Evolutionary conservation across 2,888 invertebrate species (phyloP).

Genomic region (Drosophila pullipes): DNA sequence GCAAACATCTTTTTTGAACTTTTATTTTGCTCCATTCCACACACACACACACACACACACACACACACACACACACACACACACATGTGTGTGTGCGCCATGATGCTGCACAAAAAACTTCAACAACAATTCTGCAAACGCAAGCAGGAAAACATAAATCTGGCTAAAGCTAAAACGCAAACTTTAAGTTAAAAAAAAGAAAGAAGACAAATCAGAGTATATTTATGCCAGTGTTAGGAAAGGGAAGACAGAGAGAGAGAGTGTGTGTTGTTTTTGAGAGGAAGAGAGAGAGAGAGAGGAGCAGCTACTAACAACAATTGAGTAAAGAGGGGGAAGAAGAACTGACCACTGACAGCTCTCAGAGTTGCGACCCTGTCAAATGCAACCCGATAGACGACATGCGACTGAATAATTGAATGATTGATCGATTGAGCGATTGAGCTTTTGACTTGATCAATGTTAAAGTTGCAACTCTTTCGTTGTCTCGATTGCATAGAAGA

Average conservation of each 20-base stretch:
- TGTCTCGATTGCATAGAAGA: not conserved
- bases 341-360: conserved; percentile 5
- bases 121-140: conserved; percentile 82
- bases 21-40: conserved; percentile 34
- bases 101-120: conserved; percentile 81
- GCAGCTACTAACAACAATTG: conserved; percentile 18
- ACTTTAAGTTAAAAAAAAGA: conserved; percentile 66
- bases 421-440: conserved; percentile 4
- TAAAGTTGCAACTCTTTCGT: not conserved
- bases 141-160: conserved; percentile 81
- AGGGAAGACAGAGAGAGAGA: conserved; percentile 12
- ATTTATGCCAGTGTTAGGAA: conserved; percentile 70
- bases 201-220: conserved; percentile 26
- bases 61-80: not conserved
- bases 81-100: conserved; percentile 43
- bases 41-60: not conserved
- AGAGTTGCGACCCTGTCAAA: conserved; percentile 12
- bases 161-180: conserved; percentile 81
- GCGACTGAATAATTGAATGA: conserved; percentile 4
- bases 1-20: conserved; percentile 60
- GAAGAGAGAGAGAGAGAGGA: not conserved
- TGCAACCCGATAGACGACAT: not conserved
- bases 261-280: not conserved
- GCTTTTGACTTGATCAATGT: not conserved
- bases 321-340: not conserved